Base-by-base conservation (phyloP, 2,113 vertebrate species). In the Nannobrachium achirus region DNA sequence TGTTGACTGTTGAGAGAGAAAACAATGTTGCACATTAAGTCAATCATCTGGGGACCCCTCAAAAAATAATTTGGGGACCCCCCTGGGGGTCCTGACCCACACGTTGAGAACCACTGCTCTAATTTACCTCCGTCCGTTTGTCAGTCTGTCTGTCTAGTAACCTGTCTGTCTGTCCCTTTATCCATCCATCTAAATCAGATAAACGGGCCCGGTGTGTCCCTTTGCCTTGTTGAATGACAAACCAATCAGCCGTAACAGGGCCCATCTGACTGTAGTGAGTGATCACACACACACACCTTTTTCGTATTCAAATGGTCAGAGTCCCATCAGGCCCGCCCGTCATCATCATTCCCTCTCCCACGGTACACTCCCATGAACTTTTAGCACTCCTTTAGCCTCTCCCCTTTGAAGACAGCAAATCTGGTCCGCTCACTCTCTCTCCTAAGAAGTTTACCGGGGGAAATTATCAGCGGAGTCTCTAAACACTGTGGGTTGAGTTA, bases 251-350 rank as follows among this genome's bases (percentile, higher is more conserved):
- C 63, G 58, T 80, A 50, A 55, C 39, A 25, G 49, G 8, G 14
- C 63, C 75, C 72, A 33, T 82, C 79, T 66, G 79, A 76, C 75
- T 72, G 60, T 18, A 33, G 50, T 77, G 83, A 87, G 50, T 77
- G 76, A 84, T 85, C 83, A 73, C 76, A 33, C 10, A 15, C 57
- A 39, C 40, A 76, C 84, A 80, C 76, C 79, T 90, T 91, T 33
- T 90, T 92, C 84, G 90, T 85, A 90, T 92, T 90, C 78, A 86
- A 90, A 92, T 90, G 81, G 80, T 85, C 80, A 69, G 64, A n/a
- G 13, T n/a, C 13, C 46, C 46, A 48, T 7, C 13, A 48, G 46
- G 25, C n/a, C 66, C 50, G 66, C 42, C 59, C 5, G 13, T n/a
- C 42, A 55, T 38, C 48, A 33, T 57, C 63, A 67, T 85, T 85